Evolutionary conservation across 2,797 vertebrate genomes (phyloP), one percentile per base, ranked within the genome.

Genomic region (Scolopax rusticola): DNA sequence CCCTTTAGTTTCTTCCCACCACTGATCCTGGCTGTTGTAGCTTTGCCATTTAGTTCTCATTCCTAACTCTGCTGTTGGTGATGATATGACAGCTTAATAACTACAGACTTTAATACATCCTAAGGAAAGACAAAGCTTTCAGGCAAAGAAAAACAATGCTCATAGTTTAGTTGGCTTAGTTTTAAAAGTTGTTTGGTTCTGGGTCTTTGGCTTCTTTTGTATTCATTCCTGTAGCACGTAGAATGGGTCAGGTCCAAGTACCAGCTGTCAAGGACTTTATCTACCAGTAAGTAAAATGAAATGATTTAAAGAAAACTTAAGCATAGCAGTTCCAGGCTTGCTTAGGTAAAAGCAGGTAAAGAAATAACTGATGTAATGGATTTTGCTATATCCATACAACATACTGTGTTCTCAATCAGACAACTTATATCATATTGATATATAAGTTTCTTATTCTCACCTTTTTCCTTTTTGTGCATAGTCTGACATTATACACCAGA

Each of bases 401-500:
- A 24, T 24, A 48, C 9, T 69, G 67, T 10, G 0, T 56, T 85
- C 23, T 67, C 41, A 51, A 15, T 21, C 20, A 47, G 41, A 51
- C 12, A 47, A 16, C 20, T 91, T 64, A 1, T 32, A n/a, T 30
- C 9, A 12, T n/a, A 32, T 15, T 84, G 24, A 60, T 9, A 41
- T 27, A 3, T 32, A 27, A 68, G 40, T 84, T 78, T 87, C 47
- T 80, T 84, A 73, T 41, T 61, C 20, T 15, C 3, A 4, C 5
- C 51, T n/a, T 70, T 76, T 90, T 61, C 67, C 28, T 93, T 91
- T 95, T 76, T 92, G 12, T 48, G 28, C 11, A 0, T 87, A 99
- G 99, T 98, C 98, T 60, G 99, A 99, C 94, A 98, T 99, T 82
- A 98, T 99, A 96, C 98, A 99, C 93, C 98, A 99, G 97, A 98